Percentiles rank a stretch among this genome's conserved stretches.
phyloP scores from a whole-genome alignment of 1,140 invertebrate species.

The Trissolcus basalis region DNA sequence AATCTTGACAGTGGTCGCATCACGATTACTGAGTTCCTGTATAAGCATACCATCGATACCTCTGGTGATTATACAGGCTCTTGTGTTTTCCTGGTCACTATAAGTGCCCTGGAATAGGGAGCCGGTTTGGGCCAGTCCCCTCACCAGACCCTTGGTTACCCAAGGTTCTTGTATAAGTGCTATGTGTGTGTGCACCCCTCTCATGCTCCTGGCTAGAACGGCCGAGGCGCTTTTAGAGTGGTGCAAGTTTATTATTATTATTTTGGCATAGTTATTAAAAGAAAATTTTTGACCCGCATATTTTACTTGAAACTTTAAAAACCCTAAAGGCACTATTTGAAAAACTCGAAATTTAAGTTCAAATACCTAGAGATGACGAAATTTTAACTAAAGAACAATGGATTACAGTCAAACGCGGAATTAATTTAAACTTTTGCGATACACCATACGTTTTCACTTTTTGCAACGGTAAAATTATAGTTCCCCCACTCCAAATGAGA shows the following conservation, averaged over 20 bases:
- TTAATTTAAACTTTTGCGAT: too few relatives aligned
- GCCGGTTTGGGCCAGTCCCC: not conserved
- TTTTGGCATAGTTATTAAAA: too few relatives aligned
- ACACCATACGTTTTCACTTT: too few relatives aligned
- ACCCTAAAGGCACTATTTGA: too few relatives aligned
- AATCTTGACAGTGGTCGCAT: conserved; percentile 1
- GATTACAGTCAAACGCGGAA: too few relatives aligned
- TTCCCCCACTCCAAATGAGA: too few relatives aligned
- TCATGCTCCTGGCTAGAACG: conserved; percentile 29
- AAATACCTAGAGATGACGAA: too few relatives aligned
- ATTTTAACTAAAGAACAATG: too few relatives aligned
- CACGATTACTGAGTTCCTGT: not conserved
- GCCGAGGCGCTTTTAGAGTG: conserved; percentile 47
- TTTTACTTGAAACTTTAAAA: too few relatives aligned
- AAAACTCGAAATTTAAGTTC: too few relatives aligned
- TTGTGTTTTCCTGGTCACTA: not conserved
- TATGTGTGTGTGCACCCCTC: conserved; percentile 33
- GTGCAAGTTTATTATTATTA: conserved; percentile 56
- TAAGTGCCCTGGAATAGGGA: not conserved
- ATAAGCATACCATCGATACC: not conserved
- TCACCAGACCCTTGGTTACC: conserved; percentile 1
- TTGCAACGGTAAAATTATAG: too few relatives aligned
- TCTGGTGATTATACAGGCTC: conserved; percentile 13
- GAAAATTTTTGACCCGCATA: too few relatives aligned
- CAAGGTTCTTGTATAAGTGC: conserved; percentile 50